Percentiles rank a stretch among this genome's conserved stretches.
Evolutionary conservation across 2,113 vertebrate genomes (phyloP).

Genomic region (Empidonax alnorum): DNA sequence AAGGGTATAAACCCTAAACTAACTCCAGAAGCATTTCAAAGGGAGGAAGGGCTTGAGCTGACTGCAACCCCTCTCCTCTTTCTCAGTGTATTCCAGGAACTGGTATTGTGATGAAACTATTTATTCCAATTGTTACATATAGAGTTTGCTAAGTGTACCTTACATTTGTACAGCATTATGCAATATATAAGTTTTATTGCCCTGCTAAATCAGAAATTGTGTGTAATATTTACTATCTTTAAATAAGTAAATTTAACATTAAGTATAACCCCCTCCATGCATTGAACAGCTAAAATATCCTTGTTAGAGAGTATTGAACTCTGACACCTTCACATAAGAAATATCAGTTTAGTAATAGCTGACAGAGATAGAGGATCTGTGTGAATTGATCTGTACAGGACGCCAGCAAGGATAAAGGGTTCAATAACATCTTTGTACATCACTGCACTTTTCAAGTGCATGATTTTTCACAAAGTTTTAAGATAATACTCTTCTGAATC

Average conservation of each 20-base stretch:
- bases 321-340: background rate
- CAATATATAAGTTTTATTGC: background rate
- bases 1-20: background rate
- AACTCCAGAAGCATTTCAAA: background rate
- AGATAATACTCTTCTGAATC: background rate
- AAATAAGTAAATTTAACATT: background rate
- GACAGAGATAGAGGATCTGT: background rate
- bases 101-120: background rate
- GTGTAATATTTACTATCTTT: background rate
- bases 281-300: background rate
- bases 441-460: background rate
- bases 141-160: background rate
- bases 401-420: background rate
- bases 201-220: background rate
- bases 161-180: background rate
- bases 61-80: background rate
- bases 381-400: background rate
- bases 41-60: background rate
- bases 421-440: background rate
- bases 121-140: background rate
- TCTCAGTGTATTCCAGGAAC: background rate
- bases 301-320: background rate
- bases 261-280: accelerated
- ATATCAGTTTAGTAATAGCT: background rate
- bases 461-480: background rate